phyloP scores from a whole-genome alignment of 2,113 vertebrate genomes.

The Illadopsis cleaveri region DNA sequence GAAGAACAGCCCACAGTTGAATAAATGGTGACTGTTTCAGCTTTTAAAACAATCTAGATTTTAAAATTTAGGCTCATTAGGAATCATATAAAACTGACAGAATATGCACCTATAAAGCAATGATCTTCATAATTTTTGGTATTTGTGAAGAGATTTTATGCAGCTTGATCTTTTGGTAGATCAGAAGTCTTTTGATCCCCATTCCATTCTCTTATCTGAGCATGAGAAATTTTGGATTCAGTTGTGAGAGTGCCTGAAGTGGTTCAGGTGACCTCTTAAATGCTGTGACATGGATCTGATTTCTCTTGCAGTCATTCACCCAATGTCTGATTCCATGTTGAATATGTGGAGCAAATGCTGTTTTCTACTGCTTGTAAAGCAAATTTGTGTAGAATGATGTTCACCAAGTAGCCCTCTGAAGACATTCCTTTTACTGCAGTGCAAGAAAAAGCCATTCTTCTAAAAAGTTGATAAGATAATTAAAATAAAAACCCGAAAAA shows the following conservation, averaged over 20 bases:
- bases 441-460: background rate
- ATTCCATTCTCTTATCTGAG: background rate
- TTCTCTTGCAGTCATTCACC: background rate
- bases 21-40: background rate
- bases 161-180: background rate
- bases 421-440: background rate
- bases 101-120: background rate
- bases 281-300: background rate
- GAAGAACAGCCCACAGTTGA: background rate
- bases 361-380: background rate
- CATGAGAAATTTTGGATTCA: background rate
- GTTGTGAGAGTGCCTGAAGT: background rate
- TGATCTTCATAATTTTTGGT: accelerated
- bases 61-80: background rate
- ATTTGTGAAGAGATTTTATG: background rate
- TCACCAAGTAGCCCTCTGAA: background rate
- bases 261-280: background rate
- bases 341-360: background rate
- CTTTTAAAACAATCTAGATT: background rate
- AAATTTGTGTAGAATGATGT: background rate
- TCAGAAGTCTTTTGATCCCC: background rate
- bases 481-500: background rate
- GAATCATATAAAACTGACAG: background rate
- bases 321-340: background rate
- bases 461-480: background rate